Evolutionary conservation across 1,140 invertebrate species (phyloP).

Genomic region (Apis dorsata): DNA sequence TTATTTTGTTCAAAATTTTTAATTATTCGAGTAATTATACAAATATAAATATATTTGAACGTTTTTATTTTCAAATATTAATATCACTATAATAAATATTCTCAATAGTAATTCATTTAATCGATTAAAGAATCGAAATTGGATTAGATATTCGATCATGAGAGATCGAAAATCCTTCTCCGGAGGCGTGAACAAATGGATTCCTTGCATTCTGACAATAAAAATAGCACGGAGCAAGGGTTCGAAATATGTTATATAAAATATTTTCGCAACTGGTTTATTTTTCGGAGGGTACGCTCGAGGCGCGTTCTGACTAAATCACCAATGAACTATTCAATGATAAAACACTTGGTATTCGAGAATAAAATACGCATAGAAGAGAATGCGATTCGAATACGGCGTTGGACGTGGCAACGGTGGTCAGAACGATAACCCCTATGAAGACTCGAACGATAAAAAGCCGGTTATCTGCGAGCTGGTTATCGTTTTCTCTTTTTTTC

Average conservation of each 20-base stretch:
- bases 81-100: too few species aligned
- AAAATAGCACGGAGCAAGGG: neutral
- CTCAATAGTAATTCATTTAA: neutral
- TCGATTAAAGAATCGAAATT: neutral
- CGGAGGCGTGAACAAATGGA: neutral
- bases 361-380: slow-evolving; percentile 45
- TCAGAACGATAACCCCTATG: slow-evolving; percentile 71
- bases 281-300: neutral
- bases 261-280: neutral
- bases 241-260: neutral
- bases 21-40: neutral
- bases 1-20: neutral
- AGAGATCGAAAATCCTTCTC: neutral
- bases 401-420: slow-evolving; percentile 68
- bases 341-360: slow-evolving; percentile 9
- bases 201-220: neutral
- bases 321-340: slow-evolving; percentile 15
- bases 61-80: neutral
- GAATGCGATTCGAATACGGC: slow-evolving; percentile 37
- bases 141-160: neutral
- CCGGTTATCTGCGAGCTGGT: slow-evolving; percentile 65
- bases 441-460: slow-evolving; percentile 68
- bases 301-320: neutral
- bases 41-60: neutral
- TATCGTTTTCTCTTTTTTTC: slow-evolving; percentile 42